Evolutionary conservation across 2,888 invertebrate genomes (phyloP).

Genomic region (Drosophila algonquin): DNA sequence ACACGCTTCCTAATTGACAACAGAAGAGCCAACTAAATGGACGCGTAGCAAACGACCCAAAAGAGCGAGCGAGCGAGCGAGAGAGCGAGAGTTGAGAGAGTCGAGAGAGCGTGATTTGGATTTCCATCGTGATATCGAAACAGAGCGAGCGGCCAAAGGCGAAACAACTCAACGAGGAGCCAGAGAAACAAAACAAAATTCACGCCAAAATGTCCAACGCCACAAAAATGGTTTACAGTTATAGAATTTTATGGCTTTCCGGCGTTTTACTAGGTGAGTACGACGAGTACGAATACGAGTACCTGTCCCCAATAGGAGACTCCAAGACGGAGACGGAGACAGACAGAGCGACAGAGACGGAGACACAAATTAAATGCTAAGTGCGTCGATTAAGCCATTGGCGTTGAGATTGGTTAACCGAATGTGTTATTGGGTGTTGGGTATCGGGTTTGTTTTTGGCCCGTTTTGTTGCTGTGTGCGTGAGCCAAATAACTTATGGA

Average conservation of each 20-base stretch:
- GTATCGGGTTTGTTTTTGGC: constrained; percentile 22
- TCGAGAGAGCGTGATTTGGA: constrained; percentile 46
- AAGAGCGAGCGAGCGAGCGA: constrained; percentile 32
- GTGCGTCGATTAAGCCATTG: constrained; percentile 68
- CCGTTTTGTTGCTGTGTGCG: constrained; percentile 44
- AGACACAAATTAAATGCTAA: constrained; percentile 69
- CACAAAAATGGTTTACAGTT: constrained; percentile 83
- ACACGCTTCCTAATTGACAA: constrained; percentile 76
- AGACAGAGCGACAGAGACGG: constrained; percentile 19
- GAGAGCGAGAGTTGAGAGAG: constrained; percentile 39
- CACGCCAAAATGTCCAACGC: constrained; percentile 74
- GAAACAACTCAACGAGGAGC: constrained; percentile 16
- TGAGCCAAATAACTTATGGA: constrained; percentile 64
- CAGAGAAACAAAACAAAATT: constrained; percentile 40
- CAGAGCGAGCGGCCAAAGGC: constrained; percentile 24
- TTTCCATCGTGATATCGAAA: constrained; percentile 34
- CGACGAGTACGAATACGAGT: background rate
- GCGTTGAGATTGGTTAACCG: constrained; percentile 50
- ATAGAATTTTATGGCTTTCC: constrained; percentile 83
- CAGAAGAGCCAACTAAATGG: constrained; percentile 62
- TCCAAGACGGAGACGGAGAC: constrained; percentile 14
- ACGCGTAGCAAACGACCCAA: constrained; percentile 62
- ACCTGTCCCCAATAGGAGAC: constrained; percentile 59
- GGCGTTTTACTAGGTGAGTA: constrained; percentile 82
- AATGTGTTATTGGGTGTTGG: constrained; percentile 4